Base-by-base conservation (phyloP, 2,888 invertebrate species). In the Glyphotaelius pellucidus region DNA sequence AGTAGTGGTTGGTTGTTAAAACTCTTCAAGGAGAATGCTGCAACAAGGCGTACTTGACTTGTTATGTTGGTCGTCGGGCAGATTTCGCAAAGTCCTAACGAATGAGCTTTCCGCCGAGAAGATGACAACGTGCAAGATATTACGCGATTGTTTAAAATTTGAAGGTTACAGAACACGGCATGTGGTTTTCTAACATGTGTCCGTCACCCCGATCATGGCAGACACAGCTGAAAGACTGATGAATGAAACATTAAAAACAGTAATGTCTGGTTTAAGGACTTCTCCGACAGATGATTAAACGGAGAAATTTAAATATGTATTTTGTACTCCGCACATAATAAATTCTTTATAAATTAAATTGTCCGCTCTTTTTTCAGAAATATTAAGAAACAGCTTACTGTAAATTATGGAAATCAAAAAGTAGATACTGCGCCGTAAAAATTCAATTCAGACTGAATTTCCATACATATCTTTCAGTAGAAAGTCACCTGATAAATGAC, bases 91-190 rank as follows among this genome's bases (percentile, higher is more conserved):
- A 79, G 32, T 25, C 25, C 79, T 89, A 30, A 32, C 35, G 31
- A 88, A 42, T 12, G 32, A n/a, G 35, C 25, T 79, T 79, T 30
- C 25, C 25, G 79, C 12, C 80, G 32, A 35, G 32, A 52, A 47
- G 83, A 30, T 80, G 80, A 89, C 89, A 89, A 89, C 80, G 47
- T 47, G 47, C 47, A 91, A 91, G 83, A 81, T 52, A 83, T 80
- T 88, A 87, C 83, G 83, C 47, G 87, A 88, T 91, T 91, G 91
- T 91, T 91, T 32, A 83, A 88, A 87, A 87, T 88, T 81, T 91
- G 87, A 87, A 91, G 91, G 91, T 90, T 90, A 85, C 80, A 9
- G 80, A 91, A 80, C 32, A 67, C 42, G 88, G 67, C 88, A 91
- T 91, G 91, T 83, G 91, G n/a, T 81, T 88, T 67, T 87, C 38